These are phyloP conservation scores for Epinotia bilunana DNA, from an alignment of 2,888 invertebrate species.

Conservation along the genomic window DNA sequence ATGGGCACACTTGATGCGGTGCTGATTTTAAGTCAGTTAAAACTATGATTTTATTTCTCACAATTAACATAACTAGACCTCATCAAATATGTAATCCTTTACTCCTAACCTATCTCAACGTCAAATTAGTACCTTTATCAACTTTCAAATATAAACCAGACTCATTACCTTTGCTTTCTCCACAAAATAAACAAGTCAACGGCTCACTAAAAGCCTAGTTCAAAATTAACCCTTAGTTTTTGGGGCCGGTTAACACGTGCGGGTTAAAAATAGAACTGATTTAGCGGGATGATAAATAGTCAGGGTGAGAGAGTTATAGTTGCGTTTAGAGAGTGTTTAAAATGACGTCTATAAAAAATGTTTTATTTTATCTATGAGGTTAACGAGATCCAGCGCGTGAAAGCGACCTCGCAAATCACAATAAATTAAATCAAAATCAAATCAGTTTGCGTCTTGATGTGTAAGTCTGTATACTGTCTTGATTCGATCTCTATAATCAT, in stretches of 20 bases:
- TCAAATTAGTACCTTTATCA: neutral
- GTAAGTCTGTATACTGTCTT: too few species aligned
- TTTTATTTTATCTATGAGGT: neutral
- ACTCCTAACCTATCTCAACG: conserved; percentile 5
- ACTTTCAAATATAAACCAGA: conserved; percentile 7
- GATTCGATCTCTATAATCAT: too few species aligned
- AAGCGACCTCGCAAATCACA: neutral
- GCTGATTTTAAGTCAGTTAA: too few species aligned
- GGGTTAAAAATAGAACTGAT: conserved; percentile 37
- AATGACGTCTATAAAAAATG: neutral
- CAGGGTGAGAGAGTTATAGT: conserved; percentile 8
- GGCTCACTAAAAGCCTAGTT: conserved; percentile 53
- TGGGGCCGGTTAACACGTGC: conserved; percentile 34
- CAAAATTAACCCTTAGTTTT: conserved; percentile 49
- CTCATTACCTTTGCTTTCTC: conserved; percentile 38
- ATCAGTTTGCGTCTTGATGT: too few species aligned
- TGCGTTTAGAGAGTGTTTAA: neutral
- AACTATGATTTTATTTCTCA: too few species aligned
- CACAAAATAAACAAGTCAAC: conserved; percentile 51
- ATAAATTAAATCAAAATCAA: too few species aligned
- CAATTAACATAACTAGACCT: too few species aligned
- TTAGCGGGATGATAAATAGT: conserved; percentile 30
- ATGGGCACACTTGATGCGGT: too few species aligned
- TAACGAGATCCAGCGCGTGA: too few species aligned
- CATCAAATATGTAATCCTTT: neutral